Percentiles rank a stretch among this genome's conserved stretches.
These are phyloP conservation scores for Ormyrus labotus DNA, from an alignment of 2,888 invertebrate genomes.

Conservation along the genomic window DNA sequence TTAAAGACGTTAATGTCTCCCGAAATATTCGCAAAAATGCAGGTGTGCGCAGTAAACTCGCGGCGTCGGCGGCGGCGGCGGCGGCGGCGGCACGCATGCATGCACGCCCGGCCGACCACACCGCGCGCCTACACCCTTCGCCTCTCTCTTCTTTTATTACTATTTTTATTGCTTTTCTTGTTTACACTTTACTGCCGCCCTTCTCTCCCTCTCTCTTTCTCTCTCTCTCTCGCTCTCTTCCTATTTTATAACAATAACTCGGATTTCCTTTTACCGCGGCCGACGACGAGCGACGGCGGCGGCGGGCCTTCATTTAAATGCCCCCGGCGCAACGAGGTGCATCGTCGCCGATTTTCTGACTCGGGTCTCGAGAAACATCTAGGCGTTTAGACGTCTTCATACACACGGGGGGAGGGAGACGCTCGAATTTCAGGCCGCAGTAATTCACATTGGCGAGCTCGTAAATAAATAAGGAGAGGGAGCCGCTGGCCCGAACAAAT, in stretches of 20 bases:
- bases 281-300: neutral
- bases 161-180: constrained; percentile 56
- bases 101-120: constrained; percentile 32
- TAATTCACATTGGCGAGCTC: constrained; percentile 38
- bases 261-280: constrained; percentile 16
- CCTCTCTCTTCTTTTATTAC: constrained; percentile 48
- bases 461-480: constrained; percentile 32
- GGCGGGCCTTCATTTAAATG: neutral
- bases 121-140: constrained; percentile 3
- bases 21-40: constrained; percentile 74
- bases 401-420: neutral
- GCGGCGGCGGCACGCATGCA: constrained; percentile 37
- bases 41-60: constrained; percentile 68
- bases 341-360: neutral
- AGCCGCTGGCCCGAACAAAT: constrained; percentile 29
- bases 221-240: constrained; percentile 4
- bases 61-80: constrained; percentile 34
- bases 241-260: constrained; percentile 43
- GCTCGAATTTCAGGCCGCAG: constrained; percentile 33
- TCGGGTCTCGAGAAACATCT: constrained; percentile 1
- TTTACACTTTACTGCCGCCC: constrained; percentile 55
- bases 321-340: neutral
- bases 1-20: constrained; percentile 73
- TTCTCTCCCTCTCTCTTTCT: constrained; percentile 24
- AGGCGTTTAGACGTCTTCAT: constrained; percentile 32